A percentile compares a stretch with the other conserved stretches of the same genome.
These are phyloP conservation scores for Helicoverpa armigera DNA, from an alignment of 1,140 invertebrate genomes.

Conservation along the genomic window DNA sequence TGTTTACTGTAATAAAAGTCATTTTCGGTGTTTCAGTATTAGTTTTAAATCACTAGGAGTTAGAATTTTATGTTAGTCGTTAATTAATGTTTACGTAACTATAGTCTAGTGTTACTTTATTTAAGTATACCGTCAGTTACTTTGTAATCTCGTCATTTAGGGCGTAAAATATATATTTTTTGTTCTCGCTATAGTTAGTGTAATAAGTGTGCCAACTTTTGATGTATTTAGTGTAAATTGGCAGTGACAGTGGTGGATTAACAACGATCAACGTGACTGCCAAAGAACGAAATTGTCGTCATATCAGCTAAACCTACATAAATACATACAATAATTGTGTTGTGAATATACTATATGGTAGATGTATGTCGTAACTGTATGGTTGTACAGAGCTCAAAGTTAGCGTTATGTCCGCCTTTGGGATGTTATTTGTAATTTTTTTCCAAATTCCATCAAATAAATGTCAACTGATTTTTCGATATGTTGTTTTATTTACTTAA, in stretches of 20 bases:
- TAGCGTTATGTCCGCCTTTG: constrained; percentile 69
- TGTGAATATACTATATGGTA: constrained; percentile 73
- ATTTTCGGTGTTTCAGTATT: constrained; percentile 79
- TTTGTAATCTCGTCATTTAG: constrained; percentile 51
- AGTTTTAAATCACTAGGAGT: constrained; percentile 80
- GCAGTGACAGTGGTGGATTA: constrained; percentile 31
- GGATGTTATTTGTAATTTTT: constrained; percentile 70
- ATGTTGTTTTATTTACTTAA: constrained; percentile 54
- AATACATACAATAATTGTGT: constrained; percentile 69
- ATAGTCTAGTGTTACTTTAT: constrained; percentile 69
- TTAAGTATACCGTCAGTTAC: constrained; percentile 73
- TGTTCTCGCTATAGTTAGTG: constrained; percentile 30
- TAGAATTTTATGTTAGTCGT: constrained; percentile 82
- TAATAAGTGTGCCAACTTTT: constrained; percentile 58
- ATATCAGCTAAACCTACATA: constrained; percentile 55
- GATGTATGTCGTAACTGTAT: constrained; percentile 49
- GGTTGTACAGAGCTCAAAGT: constrained; percentile 74
- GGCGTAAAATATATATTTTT: constrained; percentile 37
- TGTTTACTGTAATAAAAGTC: constrained; percentile 68
- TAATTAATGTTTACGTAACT: constrained; percentile 80
- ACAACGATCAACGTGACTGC: constrained; percentile 44
- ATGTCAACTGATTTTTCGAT: constrained; percentile 73
- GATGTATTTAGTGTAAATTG: constrained; percentile 43
- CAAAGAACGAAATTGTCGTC: constrained; percentile 62
- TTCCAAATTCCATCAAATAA: constrained; percentile 79